Conservation (phyloP, 2,797 vertebrate species). For the Jordanella pulchra region DNA sequence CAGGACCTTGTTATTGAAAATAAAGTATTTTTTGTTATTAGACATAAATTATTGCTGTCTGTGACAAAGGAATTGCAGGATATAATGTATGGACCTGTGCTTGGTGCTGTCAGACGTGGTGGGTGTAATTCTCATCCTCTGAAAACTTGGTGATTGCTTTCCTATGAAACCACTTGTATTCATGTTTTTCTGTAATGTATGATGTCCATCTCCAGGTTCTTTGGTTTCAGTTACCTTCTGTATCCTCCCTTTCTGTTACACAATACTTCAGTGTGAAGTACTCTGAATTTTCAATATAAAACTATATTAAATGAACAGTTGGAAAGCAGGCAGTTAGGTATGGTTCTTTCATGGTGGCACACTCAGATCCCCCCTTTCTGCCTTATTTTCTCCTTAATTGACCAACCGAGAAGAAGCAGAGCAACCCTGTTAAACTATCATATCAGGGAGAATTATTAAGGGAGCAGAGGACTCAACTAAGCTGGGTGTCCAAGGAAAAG, state of each 20-base stretch:
- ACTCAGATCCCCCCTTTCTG: slow-evolving; percentile 64
- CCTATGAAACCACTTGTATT: slow-evolving; percentile 32
- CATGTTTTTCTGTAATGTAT: slow-evolving; percentile 8
- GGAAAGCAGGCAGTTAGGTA: slow-evolving; percentile 57
- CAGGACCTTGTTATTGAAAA: slow-evolving; percentile 73
- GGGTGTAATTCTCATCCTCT: slow-evolving; percentile 43
- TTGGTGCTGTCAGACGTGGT: slow-evolving; percentile 40
- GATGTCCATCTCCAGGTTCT: slow-evolving; percentile 19
- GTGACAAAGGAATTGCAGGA: slow-evolving; percentile 64
- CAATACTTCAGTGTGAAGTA: slow-evolving; percentile 22
- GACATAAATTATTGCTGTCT: slow-evolving; percentile 68
- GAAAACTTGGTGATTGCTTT: slow-evolving; percentile 64
- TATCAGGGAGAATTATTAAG: slow-evolving; percentile 35
- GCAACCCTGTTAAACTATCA: slow-evolving; percentile 41
- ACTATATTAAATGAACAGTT: slow-evolving; percentile 64
- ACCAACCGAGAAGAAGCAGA: slow-evolving; percentile 61
- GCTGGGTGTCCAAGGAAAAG: slow-evolving; percentile 7
- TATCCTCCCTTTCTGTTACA: slow-evolving; percentile 17
- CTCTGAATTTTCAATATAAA: slow-evolving; percentile 54
- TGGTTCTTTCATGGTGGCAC: slow-evolving; percentile 68
- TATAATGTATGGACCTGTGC: slow-evolving; percentile 59
- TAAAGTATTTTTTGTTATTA: slow-evolving; percentile 72
- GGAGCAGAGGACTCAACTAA: slow-evolving; percentile 32
- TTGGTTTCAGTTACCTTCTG: slow-evolving; percentile 21
- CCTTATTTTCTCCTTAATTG: slow-evolving; percentile 76